These are phyloP conservation scores for Cephus rjabovi DNA, from an alignment of 2,888 invertebrate species.

Conservation along the genomic window DNA sequence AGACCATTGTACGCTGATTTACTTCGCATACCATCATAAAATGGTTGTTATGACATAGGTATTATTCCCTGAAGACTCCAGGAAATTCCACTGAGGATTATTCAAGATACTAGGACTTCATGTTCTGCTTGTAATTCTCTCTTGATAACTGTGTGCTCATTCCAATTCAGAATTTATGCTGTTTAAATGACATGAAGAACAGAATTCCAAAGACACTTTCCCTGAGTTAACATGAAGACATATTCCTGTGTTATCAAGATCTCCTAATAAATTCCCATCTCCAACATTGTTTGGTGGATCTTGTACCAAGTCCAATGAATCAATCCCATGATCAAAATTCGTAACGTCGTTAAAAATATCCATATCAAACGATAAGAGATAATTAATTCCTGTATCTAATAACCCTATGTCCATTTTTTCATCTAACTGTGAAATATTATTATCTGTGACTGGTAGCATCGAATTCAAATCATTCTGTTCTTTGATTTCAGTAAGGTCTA, in stretches of 20 bases:
- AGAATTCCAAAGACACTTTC: conserved; percentile 72
- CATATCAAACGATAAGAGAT: conserved; percentile 41
- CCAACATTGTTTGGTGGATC: conserved; percentile 29
- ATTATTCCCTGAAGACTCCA: not conserved
- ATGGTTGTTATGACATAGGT: not conserved
- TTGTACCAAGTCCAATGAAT: conserved; percentile 29
- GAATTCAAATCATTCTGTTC: not conserved
- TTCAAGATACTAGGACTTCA: not conserved
- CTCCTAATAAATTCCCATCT: conserved; percentile 35
- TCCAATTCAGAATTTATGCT: conserved; percentile 39
- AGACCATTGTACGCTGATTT: conserved; percentile 19
- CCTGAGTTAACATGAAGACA: conserved; percentile 72
- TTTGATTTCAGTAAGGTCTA: not conserved
- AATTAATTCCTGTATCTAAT: conserved; percentile 34
- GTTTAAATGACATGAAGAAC: conserved; percentile 70
- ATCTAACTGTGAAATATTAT: conserved; percentile 21
- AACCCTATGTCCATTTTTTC: conserved; percentile 27
- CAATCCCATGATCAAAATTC: conserved; percentile 34
- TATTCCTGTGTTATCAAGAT: conserved; percentile 67
- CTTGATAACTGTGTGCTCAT: not conserved
- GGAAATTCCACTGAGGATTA: not conserved
- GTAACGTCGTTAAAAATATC: conserved; percentile 44
- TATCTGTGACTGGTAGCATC: not conserved
- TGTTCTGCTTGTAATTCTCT: not conserved
- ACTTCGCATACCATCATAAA: conserved; percentile 2